These are phyloP conservation scores for Gryllus bimaculatus DNA, from an alignment of 1,140 invertebrate genomes.

Conservation along the genomic window DNA sequence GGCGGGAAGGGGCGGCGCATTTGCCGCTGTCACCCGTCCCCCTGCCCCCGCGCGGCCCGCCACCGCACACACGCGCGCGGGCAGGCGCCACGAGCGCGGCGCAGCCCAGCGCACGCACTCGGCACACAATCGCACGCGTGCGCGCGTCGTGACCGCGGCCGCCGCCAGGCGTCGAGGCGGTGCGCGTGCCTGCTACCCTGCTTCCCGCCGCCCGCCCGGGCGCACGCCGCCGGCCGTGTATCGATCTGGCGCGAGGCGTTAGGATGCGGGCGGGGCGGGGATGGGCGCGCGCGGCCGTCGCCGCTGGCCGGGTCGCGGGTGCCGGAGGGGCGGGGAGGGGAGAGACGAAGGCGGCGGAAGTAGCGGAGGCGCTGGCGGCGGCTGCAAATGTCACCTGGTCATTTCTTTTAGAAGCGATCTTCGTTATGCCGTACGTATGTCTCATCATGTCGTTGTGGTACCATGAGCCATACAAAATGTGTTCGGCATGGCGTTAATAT, in stretches of 20 bases:
- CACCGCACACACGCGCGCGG: too few relatives aligned
- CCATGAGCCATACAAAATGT: too few relatives aligned
- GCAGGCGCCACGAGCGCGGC: neutral
- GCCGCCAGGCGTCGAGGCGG: neutral
- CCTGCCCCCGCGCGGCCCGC: too few relatives aligned
- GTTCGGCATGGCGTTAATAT: too few relatives aligned
- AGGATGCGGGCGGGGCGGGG: too few relatives aligned
- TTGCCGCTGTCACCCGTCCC: neutral
- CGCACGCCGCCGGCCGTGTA: neutral
- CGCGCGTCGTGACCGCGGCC: neutral
- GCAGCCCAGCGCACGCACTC: too few relatives aligned
- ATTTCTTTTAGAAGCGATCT: neutral
- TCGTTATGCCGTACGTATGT: neutral
- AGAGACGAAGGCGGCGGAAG: neutral
- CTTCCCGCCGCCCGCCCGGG: neutral
- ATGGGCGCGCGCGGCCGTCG: too few relatives aligned
- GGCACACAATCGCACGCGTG: neutral
- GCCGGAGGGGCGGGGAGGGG: too few relatives aligned
- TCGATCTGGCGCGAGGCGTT: neutral
- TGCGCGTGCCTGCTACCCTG: neutral
- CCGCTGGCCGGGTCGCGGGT: neutral
- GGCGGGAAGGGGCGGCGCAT: neutral
- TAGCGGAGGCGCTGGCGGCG: neutral
- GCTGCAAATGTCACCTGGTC: neutral
- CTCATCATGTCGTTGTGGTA: neutral